These are phyloP conservation scores for Dasysyrphus albostriatus DNA, from an alignment of 2,888 invertebrate species.

Conservation along the genomic window DNA sequence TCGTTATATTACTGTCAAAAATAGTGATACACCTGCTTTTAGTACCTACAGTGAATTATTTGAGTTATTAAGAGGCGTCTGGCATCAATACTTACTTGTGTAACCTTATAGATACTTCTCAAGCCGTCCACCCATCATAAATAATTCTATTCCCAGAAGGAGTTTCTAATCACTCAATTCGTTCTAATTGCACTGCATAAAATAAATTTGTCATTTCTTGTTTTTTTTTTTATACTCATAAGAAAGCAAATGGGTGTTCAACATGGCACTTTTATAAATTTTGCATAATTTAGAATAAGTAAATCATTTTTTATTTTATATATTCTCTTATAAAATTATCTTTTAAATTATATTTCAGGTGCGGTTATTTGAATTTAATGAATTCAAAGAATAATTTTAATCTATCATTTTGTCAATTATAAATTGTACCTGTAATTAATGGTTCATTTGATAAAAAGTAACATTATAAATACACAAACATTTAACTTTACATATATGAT, in stretches of 20 bases:
- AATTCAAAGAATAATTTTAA: not conserved
- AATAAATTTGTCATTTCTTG: not conserved
- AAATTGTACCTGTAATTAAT: slow-evolving; percentile 3
- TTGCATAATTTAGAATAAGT: slow-evolving; percentile 9
- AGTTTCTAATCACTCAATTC: not conserved
- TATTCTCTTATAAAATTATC: not conserved
- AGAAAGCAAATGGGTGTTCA: not conserved
- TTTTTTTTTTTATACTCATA: too few relatives aligned
- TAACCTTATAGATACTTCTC: too few relatives aligned
- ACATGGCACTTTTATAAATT: slow-evolving; percentile 4
- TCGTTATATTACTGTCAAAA: too few relatives aligned
- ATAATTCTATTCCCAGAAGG: not conserved
- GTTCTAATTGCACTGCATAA: not conserved
- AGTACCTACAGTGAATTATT: too few relatives aligned
- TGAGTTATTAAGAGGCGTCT: too few relatives aligned
- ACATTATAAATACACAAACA: not conserved
- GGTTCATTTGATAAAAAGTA: not conserved
- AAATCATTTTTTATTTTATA: not conserved
- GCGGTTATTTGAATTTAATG: not conserved
- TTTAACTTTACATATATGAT: not conserved
- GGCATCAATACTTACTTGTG: too few relatives aligned
- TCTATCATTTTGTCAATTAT: slow-evolving; percentile 17
- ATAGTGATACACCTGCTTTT: too few relatives aligned
- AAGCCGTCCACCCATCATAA: not conserved
- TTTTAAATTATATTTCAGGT: not conserved